phyloP scores from a whole-genome alignment of 2,888 invertebrate species.

The Plebejus anna region DNA sequence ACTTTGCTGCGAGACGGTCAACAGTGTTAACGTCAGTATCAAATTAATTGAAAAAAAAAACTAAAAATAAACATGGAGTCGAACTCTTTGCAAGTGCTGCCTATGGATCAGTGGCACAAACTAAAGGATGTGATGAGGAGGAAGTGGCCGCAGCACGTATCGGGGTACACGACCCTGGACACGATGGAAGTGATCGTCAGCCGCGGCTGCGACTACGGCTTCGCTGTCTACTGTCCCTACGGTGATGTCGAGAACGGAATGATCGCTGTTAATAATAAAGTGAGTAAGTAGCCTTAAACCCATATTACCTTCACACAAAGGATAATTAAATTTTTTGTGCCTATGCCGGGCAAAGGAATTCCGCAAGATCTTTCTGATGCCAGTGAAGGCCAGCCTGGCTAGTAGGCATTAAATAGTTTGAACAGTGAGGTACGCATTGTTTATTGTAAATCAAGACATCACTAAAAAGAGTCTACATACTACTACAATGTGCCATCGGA shows the following conservation, averaged over 20 bases:
- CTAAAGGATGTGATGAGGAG: slow-evolving; percentile 43
- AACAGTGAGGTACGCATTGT: no score
- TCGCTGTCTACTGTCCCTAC: slow-evolving; percentile 62
- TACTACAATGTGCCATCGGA: not conserved
- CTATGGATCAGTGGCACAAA: slow-evolving; percentile 43
- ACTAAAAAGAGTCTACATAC: no score
- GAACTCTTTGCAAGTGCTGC: not conserved
- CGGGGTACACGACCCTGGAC: slow-evolving; percentile 56
- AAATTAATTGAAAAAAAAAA: not conserved
- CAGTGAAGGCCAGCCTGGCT: no score
- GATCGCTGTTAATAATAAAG: slow-evolving; percentile 54
- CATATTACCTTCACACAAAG: no score
- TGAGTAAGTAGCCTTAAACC: slow-evolving; percentile 37
- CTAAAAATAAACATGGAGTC: not conserved
- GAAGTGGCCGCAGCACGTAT: slow-evolving; percentile 53
- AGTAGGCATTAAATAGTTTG: no score
- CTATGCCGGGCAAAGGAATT: no score
- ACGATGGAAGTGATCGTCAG: slow-evolving; percentile 53
- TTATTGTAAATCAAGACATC: no score
- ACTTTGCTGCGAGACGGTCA: not conserved
- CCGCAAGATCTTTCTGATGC: no score
- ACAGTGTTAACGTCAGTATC: not conserved
- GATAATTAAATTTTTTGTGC: no score
- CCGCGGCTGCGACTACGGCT: slow-evolving; percentile 42
- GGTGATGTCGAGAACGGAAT: slow-evolving; percentile 60